These are phyloP conservation scores for Pararge aegeria DNA, from an alignment of 1,140 invertebrate species.

Conservation along the genomic window DNA sequence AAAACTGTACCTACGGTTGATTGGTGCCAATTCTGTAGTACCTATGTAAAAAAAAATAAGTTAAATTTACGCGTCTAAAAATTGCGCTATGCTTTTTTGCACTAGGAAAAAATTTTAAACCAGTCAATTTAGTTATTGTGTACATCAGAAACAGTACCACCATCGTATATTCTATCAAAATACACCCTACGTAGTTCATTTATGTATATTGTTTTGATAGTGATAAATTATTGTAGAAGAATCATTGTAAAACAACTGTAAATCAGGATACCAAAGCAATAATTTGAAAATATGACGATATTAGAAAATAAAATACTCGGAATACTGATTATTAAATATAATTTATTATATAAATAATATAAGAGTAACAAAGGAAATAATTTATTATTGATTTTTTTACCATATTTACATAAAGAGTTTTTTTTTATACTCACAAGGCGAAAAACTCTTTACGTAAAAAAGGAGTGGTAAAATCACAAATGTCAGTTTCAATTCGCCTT, in stretches of 20 bases:
- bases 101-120: too few species aligned
- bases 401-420: not conserved
- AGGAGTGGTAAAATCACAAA: too few species aligned
- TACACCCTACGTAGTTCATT: not conserved
- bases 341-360: slow-evolving; percentile 26
- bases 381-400: slow-evolving; percentile 3
- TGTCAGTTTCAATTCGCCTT: too few species aligned
- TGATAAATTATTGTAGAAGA: not conserved
- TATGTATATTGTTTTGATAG: not conserved
- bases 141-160: too few species aligned
- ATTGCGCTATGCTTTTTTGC: too few species aligned
- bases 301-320: slow-evolving; percentile 41
- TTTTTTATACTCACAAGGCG: not conserved
- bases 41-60: too few species aligned
- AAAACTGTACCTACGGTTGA: too few species aligned
- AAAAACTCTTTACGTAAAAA: not conserved
- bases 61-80: too few species aligned
- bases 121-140: too few species aligned
- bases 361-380: slow-evolving; percentile 13
- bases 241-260: slow-evolving; percentile 14
- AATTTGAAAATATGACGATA: slow-evolving; percentile 34
- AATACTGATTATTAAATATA: slow-evolving; percentile 15
- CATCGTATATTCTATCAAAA: not conserved
- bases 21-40: too few species aligned
- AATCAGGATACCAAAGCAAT: slow-evolving; percentile 28